phyloP scores from a whole-genome alignment of 2,113 vertebrate species.

The Paralichthys olivaceus region DNA sequence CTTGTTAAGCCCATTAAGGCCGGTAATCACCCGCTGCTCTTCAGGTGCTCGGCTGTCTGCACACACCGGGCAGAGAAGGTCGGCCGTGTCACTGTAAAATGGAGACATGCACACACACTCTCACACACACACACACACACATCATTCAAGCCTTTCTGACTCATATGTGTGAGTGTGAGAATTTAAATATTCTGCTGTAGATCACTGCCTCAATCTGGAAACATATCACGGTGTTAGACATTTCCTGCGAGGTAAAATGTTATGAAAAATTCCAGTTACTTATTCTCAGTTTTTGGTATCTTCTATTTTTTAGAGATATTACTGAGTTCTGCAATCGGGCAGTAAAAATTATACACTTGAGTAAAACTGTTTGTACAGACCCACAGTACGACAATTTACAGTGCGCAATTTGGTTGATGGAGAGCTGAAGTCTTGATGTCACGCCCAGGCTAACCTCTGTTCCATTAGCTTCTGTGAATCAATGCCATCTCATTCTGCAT shows the following conservation, averaged over 20 bases:
- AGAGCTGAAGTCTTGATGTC: not conserved
- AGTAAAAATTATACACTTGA: not conserved
- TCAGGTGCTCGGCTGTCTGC: conserved; percentile 58
- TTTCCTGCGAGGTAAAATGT: too few relatives aligned
- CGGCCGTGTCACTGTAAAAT: not conserved
- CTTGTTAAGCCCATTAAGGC: conserved; percentile 76
- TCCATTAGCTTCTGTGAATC: not conserved
- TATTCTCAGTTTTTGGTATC: too few relatives aligned
- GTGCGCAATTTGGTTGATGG: not conserved
- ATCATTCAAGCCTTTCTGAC: not conserved
- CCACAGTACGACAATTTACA: not conserved
- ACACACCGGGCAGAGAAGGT: conserved; percentile 39
- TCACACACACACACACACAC: not conserved
- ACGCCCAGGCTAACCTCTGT: not conserved
- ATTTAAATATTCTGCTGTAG: not conserved
- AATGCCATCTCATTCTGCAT: not conserved
- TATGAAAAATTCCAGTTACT: too few relatives aligned
- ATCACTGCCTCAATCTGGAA: not conserved
- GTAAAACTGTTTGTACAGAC: not conserved
- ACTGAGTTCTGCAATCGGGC: not conserved
- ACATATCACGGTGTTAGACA: not conserved
- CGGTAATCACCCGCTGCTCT: conserved; percentile 62
- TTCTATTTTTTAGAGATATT: not conserved
- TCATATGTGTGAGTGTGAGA: not conserved
- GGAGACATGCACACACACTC: not conserved